Evolutionary conservation across 2,113 vertebrate species (phyloP).

Genomic region (Kryptolebias marmoratus): DNA sequence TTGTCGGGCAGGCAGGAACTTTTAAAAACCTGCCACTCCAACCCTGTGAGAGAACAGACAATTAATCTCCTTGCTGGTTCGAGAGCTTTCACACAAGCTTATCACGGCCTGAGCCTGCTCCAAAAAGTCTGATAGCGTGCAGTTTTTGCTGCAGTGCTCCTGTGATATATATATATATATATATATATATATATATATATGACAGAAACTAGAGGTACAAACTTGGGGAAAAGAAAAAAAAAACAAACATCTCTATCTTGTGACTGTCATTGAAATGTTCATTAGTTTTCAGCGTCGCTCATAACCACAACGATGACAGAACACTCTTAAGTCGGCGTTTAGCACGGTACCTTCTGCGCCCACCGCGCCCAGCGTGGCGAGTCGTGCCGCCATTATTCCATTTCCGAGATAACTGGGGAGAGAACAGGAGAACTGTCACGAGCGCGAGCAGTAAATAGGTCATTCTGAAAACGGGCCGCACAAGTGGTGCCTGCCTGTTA

Average conservation of each 20-base stretch:
- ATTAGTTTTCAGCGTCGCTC: conserved; percentile 5
- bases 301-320: conserved; percentile 16
- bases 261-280: not conserved
- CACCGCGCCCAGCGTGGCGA: conserved; percentile 88
- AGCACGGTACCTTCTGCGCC: conserved; percentile 82
- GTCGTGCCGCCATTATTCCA: conserved; percentile 92
- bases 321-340: not conserved
- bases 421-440: conserved; percentile 7
- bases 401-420: conserved; percentile 90
- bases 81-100: conserved; percentile 7
- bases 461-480: conserved; percentile 37
- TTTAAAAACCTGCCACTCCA: conserved; percentile 73
- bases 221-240: no score
- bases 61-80: conserved; percentile 20
- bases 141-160: conserved; percentile 22
- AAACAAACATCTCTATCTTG: not conserved
- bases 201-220: conserved; percentile 7
- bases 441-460: conserved; percentile 3
- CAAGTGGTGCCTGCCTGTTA: conserved; percentile 8
- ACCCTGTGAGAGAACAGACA: conserved; percentile 52
- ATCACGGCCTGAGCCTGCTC: conserved; percentile 1
- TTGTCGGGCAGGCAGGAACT: conserved; percentile 91
- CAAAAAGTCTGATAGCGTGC: conserved; percentile 1
- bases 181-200: conserved; percentile 23
- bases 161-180: conserved; percentile 25